These are phyloP conservation scores for Mormyrus iriodes DNA, from an alignment of 2,113 vertebrate genomes.

Conservation along the genomic window DNA sequence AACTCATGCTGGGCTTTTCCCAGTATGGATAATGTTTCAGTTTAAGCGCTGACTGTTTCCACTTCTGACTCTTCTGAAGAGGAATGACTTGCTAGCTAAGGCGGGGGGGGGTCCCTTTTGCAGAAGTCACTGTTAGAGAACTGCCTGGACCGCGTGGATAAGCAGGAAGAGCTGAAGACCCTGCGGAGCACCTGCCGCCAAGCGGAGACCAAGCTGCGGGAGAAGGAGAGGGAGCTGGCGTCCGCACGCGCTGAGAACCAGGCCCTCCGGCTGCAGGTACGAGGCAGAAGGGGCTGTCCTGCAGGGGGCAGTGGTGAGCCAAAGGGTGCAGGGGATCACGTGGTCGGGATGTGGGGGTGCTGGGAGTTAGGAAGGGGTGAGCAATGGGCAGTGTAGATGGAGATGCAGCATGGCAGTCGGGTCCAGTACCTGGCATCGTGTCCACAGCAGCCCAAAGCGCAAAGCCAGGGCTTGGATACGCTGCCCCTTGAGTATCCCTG, in stretches of 20 bases:
- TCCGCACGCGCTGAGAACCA: conserved; percentile 77
- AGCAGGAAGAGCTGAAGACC: conserved; percentile 69
- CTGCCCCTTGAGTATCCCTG: neutral
- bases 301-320: neutral
- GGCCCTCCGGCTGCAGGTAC: conserved; percentile 81
- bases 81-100: neutral
- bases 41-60: neutral
- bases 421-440: neutral
- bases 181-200: conserved; percentile 69
- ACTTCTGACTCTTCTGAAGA: neutral
- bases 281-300: neutral
- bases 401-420: neutral
- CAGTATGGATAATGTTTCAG: neutral
- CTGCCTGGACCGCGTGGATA: conserved; percentile 71
- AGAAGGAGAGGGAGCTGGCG: conserved; percentile 76
- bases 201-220: conserved; percentile 74
- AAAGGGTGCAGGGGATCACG: neutral
- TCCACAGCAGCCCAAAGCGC: neutral
- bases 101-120: neutral
- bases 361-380: neutral
- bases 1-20: neutral
- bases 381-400: neutral
- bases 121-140: conserved; percentile 89
- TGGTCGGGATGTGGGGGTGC: neutral
- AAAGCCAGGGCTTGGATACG: neutral